Conservation (phyloP, 2,888 invertebrate genomes). For the Empis livida region DNA sequence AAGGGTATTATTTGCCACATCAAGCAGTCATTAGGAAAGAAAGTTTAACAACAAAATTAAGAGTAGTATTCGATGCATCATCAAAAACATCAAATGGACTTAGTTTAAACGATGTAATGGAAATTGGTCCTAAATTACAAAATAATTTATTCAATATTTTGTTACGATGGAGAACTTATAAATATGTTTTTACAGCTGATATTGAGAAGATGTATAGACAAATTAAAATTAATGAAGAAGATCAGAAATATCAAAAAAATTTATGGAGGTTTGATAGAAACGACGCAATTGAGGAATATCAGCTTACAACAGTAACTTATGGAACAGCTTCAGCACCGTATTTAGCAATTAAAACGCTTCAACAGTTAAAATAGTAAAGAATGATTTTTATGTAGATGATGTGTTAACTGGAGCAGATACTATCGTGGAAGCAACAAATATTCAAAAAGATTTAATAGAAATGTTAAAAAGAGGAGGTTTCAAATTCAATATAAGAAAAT, state of each 20-base stretch:
- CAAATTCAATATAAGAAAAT: slow-evolving; percentile 7
- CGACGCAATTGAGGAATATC: neutral
- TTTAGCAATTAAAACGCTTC: slow-evolving; percentile 3
- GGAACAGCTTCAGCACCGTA: slow-evolving; percentile 3
- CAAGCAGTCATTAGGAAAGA: neutral
- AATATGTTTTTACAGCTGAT: slow-evolving; percentile 13
- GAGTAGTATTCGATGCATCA: neutral
- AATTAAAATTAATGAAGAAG: neutral
- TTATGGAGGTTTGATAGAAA: neutral
- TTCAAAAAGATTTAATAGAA: slow-evolving; percentile 1
- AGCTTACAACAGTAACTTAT: slow-evolving; percentile 1
- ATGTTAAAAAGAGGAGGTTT: slow-evolving; percentile 7
- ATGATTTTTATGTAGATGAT: slow-evolving; percentile 13
- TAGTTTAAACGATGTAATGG: neutral
- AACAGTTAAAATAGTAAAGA: too few species aligned
- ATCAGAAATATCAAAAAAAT: slow-evolving; percentile 5
- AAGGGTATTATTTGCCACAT: neutral
- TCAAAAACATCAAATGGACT: neutral
- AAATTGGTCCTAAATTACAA: neutral
- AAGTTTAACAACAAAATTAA: neutral
- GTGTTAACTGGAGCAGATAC: slow-evolving; percentile 3
- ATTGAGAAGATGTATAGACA: slow-evolving; percentile 6
- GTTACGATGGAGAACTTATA: neutral
- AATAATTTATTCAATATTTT: neutral
- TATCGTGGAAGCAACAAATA: slow-evolving; percentile 1